phyloP scores from a whole-genome alignment of 2,888 invertebrate species.

The Arenicola marina region DNA sequence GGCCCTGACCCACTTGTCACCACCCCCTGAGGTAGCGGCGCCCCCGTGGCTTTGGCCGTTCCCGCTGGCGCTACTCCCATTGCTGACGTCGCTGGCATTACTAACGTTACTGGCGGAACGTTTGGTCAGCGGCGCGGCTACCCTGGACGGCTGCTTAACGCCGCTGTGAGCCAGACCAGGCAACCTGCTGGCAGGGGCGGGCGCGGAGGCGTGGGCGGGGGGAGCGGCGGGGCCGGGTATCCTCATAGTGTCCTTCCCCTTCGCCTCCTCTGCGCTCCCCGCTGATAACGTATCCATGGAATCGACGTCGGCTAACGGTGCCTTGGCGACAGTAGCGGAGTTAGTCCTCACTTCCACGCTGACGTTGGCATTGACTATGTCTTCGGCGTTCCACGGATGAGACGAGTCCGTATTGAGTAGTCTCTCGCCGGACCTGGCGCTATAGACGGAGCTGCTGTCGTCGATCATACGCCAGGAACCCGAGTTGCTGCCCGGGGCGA shows the following conservation, averaged over 20 bases:
- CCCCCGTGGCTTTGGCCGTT: not conserved
- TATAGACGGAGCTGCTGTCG: not conserved
- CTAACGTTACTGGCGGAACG: too few species aligned
- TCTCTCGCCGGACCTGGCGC: not conserved
- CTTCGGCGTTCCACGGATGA: too few species aligned
- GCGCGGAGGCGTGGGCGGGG: too few species aligned
- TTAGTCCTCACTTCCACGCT: too few species aligned
- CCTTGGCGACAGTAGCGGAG: too few species aligned
- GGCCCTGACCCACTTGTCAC: not conserved
- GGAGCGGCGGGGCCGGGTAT: too few species aligned
- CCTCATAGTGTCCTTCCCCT: too few species aligned
- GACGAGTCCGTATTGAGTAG: not conserved
- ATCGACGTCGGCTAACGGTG: not conserved
- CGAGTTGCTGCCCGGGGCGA: not conserved
- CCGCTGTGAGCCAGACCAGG: too few species aligned
- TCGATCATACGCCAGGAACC: slow-evolving; percentile 11
- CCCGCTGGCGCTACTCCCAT: not conserved
- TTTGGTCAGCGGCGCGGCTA: too few species aligned
- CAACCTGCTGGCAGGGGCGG: too few species aligned
- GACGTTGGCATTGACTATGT: too few species aligned
- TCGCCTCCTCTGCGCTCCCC: not conserved
- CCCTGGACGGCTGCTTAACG: too few species aligned
- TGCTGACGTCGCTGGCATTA: not conserved
- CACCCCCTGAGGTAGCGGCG: not conserved
- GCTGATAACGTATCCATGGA: not conserved